Conservation (phyloP, 1,140 invertebrate species). For the Drosophila eugracilis region DNA sequence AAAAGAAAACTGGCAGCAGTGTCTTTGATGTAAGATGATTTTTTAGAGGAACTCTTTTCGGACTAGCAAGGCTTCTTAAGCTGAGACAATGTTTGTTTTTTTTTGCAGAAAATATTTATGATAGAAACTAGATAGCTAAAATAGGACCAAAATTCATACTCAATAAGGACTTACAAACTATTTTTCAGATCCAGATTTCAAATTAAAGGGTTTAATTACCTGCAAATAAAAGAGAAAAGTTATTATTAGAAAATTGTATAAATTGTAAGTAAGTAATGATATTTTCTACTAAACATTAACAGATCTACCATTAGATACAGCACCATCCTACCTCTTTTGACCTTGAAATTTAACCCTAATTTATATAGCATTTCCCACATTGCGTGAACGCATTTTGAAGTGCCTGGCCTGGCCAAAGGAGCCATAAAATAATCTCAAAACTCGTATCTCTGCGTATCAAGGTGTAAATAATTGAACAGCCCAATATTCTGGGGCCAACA, state of each 20-base stretch:
- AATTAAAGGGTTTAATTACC: constrained; percentile 13
- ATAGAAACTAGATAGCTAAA: neutral
- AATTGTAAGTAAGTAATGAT: neutral
- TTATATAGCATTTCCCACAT: constrained; percentile 10
- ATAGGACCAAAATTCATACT: too few species aligned
- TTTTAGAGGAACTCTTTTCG: constrained; percentile 1
- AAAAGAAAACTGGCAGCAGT: constrained; percentile 14
- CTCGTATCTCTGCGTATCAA: constrained; percentile 52
- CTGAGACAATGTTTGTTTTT: too few species aligned
- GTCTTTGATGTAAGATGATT: constrained; percentile 11
- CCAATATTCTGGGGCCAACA: constrained; percentile 37
- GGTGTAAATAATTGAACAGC: constrained; percentile 61
- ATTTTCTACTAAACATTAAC: neutral
- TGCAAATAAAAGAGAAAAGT: constrained; percentile 4
- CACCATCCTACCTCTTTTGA: constrained; percentile 15
- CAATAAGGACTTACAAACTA: neutral
- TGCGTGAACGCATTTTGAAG: constrained; percentile 44
- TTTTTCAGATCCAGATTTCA: neutral
- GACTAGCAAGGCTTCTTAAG: neutral
- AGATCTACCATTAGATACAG: neutral
- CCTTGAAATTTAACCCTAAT: constrained; percentile 31
- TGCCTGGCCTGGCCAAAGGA: constrained; percentile 33
- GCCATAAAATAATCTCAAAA: constrained; percentile 40
- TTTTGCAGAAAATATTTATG: too few species aligned
- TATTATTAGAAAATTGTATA: neutral